Percentiles rank a stretch among this genome's conserved stretches.
These are phyloP conservation scores for Lepus americanus DNA, from an alignment of 2,113 vertebrate genomes.

Conservation along the genomic window DNA sequence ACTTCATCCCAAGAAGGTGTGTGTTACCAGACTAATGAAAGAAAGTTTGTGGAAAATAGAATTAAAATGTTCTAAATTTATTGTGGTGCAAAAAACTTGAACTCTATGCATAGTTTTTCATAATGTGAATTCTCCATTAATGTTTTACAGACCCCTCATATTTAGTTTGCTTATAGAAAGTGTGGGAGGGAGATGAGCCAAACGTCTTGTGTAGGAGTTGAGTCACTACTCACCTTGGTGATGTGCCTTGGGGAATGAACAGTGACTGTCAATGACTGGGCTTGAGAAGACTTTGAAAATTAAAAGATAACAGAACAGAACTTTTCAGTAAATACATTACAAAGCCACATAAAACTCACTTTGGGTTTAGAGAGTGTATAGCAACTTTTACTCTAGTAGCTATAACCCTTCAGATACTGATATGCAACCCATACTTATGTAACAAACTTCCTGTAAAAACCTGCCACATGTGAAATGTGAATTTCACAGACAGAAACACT, in stretches of 20 bases:
- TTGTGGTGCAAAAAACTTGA: too few species aligned
- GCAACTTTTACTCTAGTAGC: background rate
- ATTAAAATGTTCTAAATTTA: too few species aligned
- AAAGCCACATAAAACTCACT: background rate
- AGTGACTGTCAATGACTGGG: background rate
- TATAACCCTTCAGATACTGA: background rate
- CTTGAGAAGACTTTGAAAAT: slow-evolving; percentile 16
- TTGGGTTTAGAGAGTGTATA: background rate
- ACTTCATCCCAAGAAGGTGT: background rate
- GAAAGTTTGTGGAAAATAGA: too few species aligned
- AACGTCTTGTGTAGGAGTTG: background rate
- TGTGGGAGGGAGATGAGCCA: background rate
- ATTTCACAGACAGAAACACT: background rate
- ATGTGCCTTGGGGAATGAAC: background rate
- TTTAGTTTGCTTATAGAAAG: background rate
- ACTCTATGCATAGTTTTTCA: too few species aligned
- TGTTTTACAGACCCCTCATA: too few species aligned
- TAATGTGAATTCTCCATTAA: too few species aligned
- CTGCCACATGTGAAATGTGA: background rate
- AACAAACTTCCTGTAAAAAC: background rate
- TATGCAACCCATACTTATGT: background rate
- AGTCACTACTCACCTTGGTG: background rate
- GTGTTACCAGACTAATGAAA: too few species aligned
- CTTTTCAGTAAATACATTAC: background rate
- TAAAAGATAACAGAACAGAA: background rate